Evolutionary conservation across 2,888 invertebrate species (phyloP).

Genomic region (Hipparchia semele): DNA sequence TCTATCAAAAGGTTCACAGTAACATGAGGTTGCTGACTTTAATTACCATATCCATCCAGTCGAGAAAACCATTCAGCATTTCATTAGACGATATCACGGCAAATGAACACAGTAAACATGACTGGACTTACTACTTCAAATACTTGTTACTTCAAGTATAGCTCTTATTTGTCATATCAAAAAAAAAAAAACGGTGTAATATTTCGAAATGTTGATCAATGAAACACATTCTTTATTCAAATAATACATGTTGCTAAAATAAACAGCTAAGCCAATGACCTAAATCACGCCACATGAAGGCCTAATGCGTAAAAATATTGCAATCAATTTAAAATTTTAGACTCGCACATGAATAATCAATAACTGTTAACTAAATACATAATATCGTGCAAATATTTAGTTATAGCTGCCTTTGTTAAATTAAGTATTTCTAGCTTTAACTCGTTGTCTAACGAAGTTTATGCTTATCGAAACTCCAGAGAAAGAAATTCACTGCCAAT

Average conservation of each 20-base stretch:
- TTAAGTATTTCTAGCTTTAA: not conserved
- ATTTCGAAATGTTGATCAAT: not conserved
- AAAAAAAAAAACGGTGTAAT: no score
- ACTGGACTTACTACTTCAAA: not conserved
- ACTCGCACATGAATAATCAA: constrained; percentile 1
- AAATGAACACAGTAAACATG: not conserved
- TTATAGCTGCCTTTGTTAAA: not conserved
- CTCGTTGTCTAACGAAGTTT: no score
- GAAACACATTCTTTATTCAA: not conserved
- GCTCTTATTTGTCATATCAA: no score
- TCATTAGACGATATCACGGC: not conserved
- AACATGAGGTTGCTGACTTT: not conserved
- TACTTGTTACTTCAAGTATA: no score
- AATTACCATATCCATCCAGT: not conserved
- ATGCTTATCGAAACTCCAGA: not conserved
- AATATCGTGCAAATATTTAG: not conserved
- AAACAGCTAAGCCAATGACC: not conserved
- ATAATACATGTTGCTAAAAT: not conserved
- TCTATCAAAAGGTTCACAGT: constrained; percentile 20
- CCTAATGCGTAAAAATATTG: constrained; percentile 6
- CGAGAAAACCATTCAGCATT: not conserved
- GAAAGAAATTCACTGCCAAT: not conserved
- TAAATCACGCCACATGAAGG: not conserved
- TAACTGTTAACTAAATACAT: not conserved
- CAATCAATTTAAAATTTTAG: not conserved